A percentile compares a stretch with the other conserved stretches of the same genome.
Conservation (phyloP, 2,113 vertebrate species). For the Colaptes auratus region DNA sequence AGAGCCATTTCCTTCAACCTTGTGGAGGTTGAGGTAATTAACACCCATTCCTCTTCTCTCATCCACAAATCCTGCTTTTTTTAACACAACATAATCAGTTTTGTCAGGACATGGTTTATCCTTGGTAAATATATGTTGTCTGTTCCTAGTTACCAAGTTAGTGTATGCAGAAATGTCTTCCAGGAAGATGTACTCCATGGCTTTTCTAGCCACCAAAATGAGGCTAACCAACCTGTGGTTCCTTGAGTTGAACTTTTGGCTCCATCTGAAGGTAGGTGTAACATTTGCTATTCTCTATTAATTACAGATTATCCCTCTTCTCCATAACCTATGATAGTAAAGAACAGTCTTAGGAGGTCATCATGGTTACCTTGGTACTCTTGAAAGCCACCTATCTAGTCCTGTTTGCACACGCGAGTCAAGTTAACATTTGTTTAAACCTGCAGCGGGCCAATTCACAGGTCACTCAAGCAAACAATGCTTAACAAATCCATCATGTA, state of each 20-base stretch:
- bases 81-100: background rate
- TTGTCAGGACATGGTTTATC: background rate
- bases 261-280: background rate
- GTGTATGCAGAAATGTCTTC: background rate
- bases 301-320: background rate
- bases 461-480: background rate
- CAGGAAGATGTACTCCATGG: background rate
- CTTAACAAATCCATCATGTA: background rate
- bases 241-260: background rate
- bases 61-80: background rate
- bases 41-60: background rate
- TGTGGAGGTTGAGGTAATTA: background rate
- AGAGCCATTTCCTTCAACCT: background rate
- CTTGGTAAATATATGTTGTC: background rate
- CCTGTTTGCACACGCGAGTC: background rate
- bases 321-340: background rate
- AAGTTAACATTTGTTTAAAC: background rate
- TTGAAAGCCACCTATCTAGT: background rate
- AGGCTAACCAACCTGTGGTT: background rate
- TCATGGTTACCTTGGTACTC: background rate
- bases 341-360: background rate
- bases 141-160: background rate
- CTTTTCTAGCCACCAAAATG: background rate
- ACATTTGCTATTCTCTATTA: background rate
- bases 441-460: background rate